Percentiles rank a stretch among this genome's conserved stretches.
phyloP scores from a whole-genome alignment of 2,797 vertebrate genomes.

The Monodelphis domestica region DNA sequence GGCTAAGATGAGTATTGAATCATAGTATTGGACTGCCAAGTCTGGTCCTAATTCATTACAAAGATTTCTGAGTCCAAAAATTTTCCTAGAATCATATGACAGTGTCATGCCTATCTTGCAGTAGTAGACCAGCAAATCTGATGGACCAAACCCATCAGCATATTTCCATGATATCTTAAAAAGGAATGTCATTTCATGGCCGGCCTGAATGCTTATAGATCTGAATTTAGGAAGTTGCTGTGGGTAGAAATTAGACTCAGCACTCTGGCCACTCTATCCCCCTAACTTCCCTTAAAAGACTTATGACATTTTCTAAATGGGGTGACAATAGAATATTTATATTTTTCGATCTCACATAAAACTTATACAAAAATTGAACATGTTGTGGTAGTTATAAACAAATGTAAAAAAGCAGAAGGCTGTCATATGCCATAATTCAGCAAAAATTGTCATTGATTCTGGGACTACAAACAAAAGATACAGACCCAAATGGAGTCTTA shows the following conservation, averaged over 20 bases:
- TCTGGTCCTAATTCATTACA: not conserved
- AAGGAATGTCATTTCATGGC: not conserved
- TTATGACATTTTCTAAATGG: not conserved
- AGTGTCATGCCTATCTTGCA: conserved; percentile 1
- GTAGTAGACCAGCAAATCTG: not conserved
- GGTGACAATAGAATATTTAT: not conserved
- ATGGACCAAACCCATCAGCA: not conserved
- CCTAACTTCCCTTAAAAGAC: too few species aligned
- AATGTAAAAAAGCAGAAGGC: not conserved
- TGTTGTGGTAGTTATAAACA: not conserved
- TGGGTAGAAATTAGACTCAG: too few species aligned
- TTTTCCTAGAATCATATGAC: not conserved
- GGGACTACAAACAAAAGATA: not conserved
- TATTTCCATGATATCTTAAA: not conserved
- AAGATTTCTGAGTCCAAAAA: conserved; percentile 6
- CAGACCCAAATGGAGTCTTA: not conserved
- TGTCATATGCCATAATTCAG: not conserved
- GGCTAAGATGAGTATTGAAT: not conserved
- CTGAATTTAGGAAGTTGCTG: not conserved
- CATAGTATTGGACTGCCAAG: not conserved
- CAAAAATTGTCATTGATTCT: not conserved
- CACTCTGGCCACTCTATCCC: too few species aligned
- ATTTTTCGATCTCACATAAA: not conserved
- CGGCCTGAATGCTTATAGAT: not conserved
- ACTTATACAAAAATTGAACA: not conserved